These are phyloP conservation scores for Tethya wilhelma DNA, from an alignment of 37 sponge, comb jelly and placozoan species.

Conservation along the genomic window DNA sequence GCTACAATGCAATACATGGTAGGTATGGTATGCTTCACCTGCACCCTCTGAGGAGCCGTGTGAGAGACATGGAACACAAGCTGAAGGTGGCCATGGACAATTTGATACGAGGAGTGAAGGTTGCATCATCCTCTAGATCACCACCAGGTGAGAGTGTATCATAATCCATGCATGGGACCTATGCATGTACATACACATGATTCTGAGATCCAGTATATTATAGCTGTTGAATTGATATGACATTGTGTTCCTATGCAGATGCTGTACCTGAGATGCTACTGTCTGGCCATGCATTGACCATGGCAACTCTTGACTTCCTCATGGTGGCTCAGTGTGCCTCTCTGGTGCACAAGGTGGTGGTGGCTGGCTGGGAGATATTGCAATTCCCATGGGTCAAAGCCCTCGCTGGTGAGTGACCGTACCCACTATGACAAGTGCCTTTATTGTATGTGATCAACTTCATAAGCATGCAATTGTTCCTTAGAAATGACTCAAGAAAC, in stretches of 20 bases:
- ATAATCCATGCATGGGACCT: too few relatives aligned
- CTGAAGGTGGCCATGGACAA: slow-evolving; percentile 80
- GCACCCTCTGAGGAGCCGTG: slow-evolving; percentile 75
- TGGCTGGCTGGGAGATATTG: slow-evolving; percentile 68
- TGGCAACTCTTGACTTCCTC: slow-evolving; percentile 75
- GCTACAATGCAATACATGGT: not conserved
- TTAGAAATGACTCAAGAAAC: too few relatives aligned
- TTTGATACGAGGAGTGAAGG: slow-evolving; percentile 57
- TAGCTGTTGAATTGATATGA: not conserved
- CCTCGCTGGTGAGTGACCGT: slow-evolving; percentile 2
- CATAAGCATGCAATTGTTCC: too few relatives aligned
- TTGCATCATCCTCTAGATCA: slow-evolving; percentile 47
- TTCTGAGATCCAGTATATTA: not conserved
- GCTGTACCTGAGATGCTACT: slow-evolving; percentile 69
- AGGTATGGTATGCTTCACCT: slow-evolving; percentile 76
- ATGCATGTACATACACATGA: too few relatives aligned
- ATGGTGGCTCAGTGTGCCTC: slow-evolving; percentile 88
- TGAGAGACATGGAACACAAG: slow-evolving; percentile 85
- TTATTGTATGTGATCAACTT: too few relatives aligned
- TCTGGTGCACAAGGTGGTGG: slow-evolving; percentile 65
- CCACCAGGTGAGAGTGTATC: slow-evolving; percentile 47
- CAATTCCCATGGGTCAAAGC: slow-evolving; percentile 79
- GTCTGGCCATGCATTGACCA: slow-evolving; percentile 54
- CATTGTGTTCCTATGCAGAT: slow-evolving; percentile 25
- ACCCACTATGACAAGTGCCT: too few relatives aligned